Evolutionary conservation across 1,140 invertebrate species (phyloP).

Genomic region (Dinoponera quadriceps): DNA sequence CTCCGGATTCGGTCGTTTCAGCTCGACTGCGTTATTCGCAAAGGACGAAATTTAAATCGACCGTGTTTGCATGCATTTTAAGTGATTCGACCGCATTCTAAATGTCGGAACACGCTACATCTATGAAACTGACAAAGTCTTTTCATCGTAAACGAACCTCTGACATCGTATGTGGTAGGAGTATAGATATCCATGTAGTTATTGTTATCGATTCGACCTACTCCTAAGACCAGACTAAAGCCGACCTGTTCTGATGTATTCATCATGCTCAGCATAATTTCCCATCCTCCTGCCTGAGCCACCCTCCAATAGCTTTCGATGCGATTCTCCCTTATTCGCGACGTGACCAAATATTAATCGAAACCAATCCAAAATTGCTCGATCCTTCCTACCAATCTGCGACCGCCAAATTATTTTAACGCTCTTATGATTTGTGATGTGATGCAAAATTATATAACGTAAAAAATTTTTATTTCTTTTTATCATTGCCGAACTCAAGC

Average conservation of each 20-base stretch:
- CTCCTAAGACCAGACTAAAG: conserved; percentile 73
- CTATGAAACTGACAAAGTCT: not conserved
- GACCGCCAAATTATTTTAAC: conserved; percentile 4
- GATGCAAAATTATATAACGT: not conserved
- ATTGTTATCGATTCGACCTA: conserved; percentile 78
- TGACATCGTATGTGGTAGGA: conserved; percentile 12
- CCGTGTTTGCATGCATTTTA: not conserved
- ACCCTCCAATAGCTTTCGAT: conserved; percentile 37
- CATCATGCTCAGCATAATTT: conserved; percentile 66
- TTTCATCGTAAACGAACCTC: conserved; percentile 30
- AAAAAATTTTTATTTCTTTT: conserved; percentile 6
- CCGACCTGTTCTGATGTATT: conserved; percentile 69
- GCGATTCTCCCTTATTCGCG: conserved; percentile 1
- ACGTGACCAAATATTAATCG: conserved; percentile 6
- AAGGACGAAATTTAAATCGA: conserved; percentile 2
- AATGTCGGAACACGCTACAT: conserved; percentile 7
- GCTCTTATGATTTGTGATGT: not conserved
- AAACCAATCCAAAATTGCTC: not conserved
- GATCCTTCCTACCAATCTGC: not conserved
- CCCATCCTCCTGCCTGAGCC: conserved; percentile 30
- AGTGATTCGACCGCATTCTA: not conserved
- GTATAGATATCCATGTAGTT: conserved; percentile 68
- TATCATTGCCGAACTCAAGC: not conserved
- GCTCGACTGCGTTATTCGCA: too few species aligned
- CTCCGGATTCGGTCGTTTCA: too few species aligned